Conservation (phyloP, 2,888 invertebrate species). For the Tinea pellionella region DNA sequence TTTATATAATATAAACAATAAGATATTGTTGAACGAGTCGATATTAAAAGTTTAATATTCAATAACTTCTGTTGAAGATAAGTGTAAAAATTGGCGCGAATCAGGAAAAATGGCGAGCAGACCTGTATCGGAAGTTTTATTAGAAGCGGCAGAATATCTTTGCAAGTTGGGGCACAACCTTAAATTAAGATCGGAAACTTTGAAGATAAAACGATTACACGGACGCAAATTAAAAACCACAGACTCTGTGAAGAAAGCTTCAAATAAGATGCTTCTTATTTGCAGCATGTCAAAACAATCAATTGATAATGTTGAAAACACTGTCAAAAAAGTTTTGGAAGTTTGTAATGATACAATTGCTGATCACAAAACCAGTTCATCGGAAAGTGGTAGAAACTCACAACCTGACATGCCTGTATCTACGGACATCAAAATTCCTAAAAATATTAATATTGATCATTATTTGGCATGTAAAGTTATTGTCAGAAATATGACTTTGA, state of each 20-base stretch:
- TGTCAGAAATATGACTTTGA: slow-evolving; percentile 31
- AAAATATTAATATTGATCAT: slow-evolving; percentile 41
- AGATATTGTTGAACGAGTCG: too few species aligned
- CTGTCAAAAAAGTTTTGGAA: slow-evolving; percentile 40
- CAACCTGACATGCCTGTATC: too few species aligned
- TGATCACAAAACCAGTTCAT: neutral
- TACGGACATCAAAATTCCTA: slow-evolving; percentile 31
- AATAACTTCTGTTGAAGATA: too few species aligned
- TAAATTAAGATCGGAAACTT: slow-evolving; percentile 42
- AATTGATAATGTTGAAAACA: slow-evolving; percentile 50
- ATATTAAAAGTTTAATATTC: too few species aligned
- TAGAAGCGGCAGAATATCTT: slow-evolving; percentile 57
- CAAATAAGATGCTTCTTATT: slow-evolving; percentile 50
- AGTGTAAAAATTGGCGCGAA: too few species aligned
- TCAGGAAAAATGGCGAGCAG: slow-evolving; percentile 33
- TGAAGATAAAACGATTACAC: slow-evolving; percentile 46
- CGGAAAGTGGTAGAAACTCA: too few species aligned
- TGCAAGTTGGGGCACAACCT: slow-evolving; percentile 56
- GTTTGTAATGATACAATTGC: slow-evolving; percentile 24
- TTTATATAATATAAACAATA: too few species aligned
- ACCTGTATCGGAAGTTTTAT: slow-evolving; percentile 47
- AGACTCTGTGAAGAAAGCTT: slow-evolving; percentile 52
- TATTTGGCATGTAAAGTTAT: slow-evolving; percentile 45
- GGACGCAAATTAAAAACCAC: slow-evolving; percentile 45
- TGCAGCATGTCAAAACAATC: slow-evolving; percentile 61